These are phyloP conservation scores for Cosmopolites sordidus DNA, from an alignment of 2,888 invertebrate genomes.

Conservation along the genomic window DNA sequence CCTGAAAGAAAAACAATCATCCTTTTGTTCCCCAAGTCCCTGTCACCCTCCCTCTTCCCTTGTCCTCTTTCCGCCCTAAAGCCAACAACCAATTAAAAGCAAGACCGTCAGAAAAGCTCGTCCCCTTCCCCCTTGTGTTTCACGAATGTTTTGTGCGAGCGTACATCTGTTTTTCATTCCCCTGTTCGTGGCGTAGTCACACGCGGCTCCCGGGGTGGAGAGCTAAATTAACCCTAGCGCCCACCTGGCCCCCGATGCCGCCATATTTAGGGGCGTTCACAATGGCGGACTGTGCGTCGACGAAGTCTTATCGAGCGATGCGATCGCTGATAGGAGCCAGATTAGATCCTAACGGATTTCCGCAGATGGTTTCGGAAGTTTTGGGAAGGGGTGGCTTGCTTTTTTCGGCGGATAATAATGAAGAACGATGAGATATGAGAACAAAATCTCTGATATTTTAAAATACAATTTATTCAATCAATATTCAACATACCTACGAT, in stretches of 20 bases:
- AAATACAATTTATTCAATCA: too few relatives aligned
- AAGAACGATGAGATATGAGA: too few relatives aligned
- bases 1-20: too few relatives aligned
- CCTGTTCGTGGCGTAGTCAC: constrained; percentile 16
- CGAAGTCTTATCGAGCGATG: constrained; percentile 41
- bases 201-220: constrained; percentile 21
- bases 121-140: constrained; percentile 11
- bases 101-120: constrained; percentile 2
- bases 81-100: constrained; percentile 15
- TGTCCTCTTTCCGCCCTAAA: too few relatives aligned
- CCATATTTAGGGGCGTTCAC: constrained; percentile 46
- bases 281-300: constrained; percentile 44
- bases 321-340: constrained; percentile 42
- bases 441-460: too few relatives aligned
- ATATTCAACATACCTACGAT: too few relatives aligned
- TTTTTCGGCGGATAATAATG: too few relatives aligned
- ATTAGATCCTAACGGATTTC: not conserved
- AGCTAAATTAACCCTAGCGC: constrained; percentile 17
- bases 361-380: not conserved
- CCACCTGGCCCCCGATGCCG: constrained; percentile 32
- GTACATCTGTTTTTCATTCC: constrained; percentile 28
- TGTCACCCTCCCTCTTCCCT: too few relatives aligned
- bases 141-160: constrained; percentile 14
- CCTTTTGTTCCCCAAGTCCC: too few relatives aligned
- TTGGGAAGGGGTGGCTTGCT: too few relatives aligned